A percentile compares a stretch with the other conserved stretches of the same genome.
Evolutionary conservation across 2,888 invertebrate genomes (phyloP).

Genomic region (Tuta absoluta): DNA sequence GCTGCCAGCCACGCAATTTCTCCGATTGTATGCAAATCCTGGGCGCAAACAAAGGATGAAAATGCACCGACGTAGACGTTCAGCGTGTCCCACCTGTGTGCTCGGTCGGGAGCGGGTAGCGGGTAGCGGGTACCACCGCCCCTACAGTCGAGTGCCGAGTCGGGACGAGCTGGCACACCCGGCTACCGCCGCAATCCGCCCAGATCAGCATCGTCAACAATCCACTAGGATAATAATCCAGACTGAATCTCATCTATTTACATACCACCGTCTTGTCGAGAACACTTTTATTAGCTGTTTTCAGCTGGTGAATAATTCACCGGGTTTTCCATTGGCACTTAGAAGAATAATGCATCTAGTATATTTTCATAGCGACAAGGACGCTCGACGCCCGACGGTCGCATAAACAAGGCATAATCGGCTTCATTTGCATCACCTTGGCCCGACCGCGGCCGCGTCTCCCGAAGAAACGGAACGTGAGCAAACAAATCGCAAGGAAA

Average conservation of each 20-base stretch:
- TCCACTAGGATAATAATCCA: constrained; percentile 65
- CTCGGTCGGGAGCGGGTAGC: constrained; percentile 37
- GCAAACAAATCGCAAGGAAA: constrained; percentile 12
- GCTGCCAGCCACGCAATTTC: constrained; percentile 72
- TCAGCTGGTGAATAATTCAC: constrained; percentile 72
- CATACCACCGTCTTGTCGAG: constrained; percentile 68
- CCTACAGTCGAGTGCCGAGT: not conserved
- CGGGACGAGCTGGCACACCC: not conserved
- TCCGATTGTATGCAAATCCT: constrained; percentile 79
- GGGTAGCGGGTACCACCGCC: too few species aligned
- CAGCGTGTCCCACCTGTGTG: constrained; percentile 64
- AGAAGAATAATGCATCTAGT: constrained; percentile 71
- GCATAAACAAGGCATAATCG: constrained; percentile 52
- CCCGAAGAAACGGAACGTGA: constrained; percentile 38
- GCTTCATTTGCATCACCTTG: constrained; percentile 59
- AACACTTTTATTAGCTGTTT: constrained; percentile 70
- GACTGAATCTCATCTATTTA: constrained; percentile 71
- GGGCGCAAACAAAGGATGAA: constrained; percentile 75
- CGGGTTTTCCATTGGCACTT: constrained; percentile 70
- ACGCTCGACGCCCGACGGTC: constrained; percentile 49
- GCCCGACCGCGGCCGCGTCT: constrained; percentile 43
- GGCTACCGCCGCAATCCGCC: constrained; percentile 19
- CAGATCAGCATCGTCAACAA: constrained; percentile 50
- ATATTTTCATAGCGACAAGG: constrained; percentile 61
- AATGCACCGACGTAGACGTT: constrained; percentile 71